Evolutionary conservation across 2,888 invertebrate species (phyloP).

Genomic region (Plemyria rubiginata): DNA sequence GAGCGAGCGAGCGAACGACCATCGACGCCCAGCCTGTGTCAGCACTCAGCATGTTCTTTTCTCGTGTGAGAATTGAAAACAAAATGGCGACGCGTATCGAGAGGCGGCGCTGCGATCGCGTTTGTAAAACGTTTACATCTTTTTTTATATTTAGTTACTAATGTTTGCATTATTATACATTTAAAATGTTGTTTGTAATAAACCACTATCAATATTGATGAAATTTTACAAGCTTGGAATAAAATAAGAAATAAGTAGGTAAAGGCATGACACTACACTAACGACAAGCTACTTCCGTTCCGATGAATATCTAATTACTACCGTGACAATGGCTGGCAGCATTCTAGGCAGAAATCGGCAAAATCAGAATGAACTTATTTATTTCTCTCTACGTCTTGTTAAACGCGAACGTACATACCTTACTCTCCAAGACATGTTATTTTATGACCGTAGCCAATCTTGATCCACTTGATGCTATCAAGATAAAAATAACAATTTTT

Average conservation of each 20-base stretch:
- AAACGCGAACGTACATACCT: constrained; percentile 60
- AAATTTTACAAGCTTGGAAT: neutral
- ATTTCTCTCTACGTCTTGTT: constrained; percentile 13
- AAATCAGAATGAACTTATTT: no score
- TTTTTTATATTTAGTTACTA: neutral
- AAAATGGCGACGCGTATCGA: constrained; percentile 43
- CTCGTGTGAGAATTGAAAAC: constrained; percentile 36
- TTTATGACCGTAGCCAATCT: constrained; percentile 48
- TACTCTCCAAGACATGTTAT: constrained; percentile 64
- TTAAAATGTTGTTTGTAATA: neutral
- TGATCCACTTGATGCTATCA: constrained; percentile 63
- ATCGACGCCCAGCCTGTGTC: neutral
- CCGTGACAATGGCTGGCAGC: no score
- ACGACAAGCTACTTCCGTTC: constrained; percentile 17
- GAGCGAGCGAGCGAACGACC: neutral
- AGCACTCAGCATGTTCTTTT: constrained; percentile 15
- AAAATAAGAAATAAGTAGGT: neutral
- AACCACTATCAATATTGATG: neutral
- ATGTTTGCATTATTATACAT: neutral
- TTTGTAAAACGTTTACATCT: neutral
- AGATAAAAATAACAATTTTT: constrained; percentile 45
- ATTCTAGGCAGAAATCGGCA: no score
- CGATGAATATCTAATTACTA: no score
- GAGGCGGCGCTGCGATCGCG: constrained; percentile 26
- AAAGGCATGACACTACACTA: neutral